These are phyloP conservation scores for Polyergus mexicanus DNA, from an alignment of 1,140 invertebrate species.

Conservation along the genomic window DNA sequence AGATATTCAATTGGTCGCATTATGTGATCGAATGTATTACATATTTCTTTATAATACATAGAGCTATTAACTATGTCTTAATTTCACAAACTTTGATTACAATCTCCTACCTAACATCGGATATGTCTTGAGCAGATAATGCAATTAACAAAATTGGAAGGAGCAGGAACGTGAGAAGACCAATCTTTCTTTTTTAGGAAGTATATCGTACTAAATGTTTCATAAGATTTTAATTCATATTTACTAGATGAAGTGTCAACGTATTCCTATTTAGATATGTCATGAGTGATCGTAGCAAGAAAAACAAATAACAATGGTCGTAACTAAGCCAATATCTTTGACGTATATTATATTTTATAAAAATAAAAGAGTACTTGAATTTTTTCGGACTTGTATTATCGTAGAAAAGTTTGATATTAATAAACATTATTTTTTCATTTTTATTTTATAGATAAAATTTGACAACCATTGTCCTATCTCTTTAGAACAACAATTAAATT, in stretches of 20 bases:
- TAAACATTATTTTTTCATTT: neutral
- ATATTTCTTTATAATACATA: conserved; percentile 3
- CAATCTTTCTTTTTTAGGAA: conserved; percentile 19
- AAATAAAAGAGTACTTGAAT: neutral
- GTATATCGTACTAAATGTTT: conserved; percentile 14
- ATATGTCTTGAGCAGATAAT: conserved; percentile 69
- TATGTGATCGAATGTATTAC: conserved; percentile 30
- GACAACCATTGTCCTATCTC: too few species aligned
- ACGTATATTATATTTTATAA: conserved; percentile 2
- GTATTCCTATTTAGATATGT: neutral
- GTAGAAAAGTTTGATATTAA: neutral
- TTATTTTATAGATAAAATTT: neutral
- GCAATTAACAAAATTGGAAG: conserved; percentile 26
- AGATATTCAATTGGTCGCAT: neutral
- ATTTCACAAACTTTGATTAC: conserved; percentile 73
- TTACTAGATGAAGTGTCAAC: conserved; percentile 33
- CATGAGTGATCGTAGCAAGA: neutral
- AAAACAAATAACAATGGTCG: neutral
- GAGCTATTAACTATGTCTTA: conserved; percentile 27
- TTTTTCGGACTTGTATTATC: neutral
- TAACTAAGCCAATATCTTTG: conserved; percentile 2
- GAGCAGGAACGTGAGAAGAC: neutral
- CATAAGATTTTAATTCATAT: conserved; percentile 34
- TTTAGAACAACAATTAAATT: neutral
- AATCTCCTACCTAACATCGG: conserved; percentile 57